Conservation (phyloP, 2,888 invertebrate genomes). For the Mesorhabditis sp. region DNA sequence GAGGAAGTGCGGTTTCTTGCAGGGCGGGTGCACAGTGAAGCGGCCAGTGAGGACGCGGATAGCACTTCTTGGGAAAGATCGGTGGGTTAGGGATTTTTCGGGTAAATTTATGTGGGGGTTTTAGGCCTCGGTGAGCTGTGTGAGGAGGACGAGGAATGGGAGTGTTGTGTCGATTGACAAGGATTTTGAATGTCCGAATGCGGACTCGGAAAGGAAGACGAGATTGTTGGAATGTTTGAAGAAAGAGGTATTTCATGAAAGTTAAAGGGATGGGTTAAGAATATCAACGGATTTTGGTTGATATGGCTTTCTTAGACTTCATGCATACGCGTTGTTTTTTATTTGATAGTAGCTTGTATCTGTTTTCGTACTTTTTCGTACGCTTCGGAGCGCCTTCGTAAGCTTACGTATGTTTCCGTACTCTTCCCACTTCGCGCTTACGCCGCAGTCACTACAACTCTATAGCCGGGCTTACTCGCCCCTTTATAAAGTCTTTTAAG, state of each 20-base stretch:
- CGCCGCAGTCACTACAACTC: too few species aligned
- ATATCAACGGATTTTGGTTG: too few species aligned
- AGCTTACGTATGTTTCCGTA: too few species aligned
- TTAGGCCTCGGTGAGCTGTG: neutral
- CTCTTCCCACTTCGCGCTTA: too few species aligned
- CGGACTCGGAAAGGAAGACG: neutral
- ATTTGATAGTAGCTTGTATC: too few species aligned
- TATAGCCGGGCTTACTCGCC: too few species aligned
- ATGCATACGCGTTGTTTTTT: too few species aligned
- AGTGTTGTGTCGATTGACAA: neutral
- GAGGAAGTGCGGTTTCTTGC: neutral
- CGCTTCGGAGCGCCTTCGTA: too few species aligned
- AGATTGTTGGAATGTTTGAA: neutral
- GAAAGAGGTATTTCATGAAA: neutral
- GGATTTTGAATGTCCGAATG: neutral
- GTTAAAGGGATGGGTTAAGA: too few species aligned
- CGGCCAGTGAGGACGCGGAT: neutral
- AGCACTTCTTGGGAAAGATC: neutral
- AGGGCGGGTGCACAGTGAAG: conserved; percentile 5
- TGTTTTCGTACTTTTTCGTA: too few species aligned
- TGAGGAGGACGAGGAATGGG: conserved; percentile 6
- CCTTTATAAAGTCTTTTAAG: too few species aligned
- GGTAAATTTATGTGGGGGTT: neutral
- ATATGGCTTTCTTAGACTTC: too few species aligned
- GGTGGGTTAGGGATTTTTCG: conserved; percentile 1